These are phyloP conservation scores for Xiphorhynchus erythropygius DNA, from an alignment of 2,797 vertebrate species.

Conservation along the genomic window DNA sequence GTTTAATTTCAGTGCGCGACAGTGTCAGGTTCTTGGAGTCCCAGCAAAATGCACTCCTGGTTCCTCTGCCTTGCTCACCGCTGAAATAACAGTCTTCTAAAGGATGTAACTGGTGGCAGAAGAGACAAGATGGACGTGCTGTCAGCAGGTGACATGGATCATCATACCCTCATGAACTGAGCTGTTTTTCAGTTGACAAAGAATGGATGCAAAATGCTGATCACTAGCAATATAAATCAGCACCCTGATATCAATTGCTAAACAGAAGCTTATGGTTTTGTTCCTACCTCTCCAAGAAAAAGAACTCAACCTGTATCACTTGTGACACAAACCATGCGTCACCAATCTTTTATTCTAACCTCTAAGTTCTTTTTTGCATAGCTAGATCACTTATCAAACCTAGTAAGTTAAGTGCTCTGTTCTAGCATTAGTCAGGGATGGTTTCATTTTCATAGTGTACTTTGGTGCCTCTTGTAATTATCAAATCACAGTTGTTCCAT, in stretches of 20 bases:
- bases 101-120: not conserved
- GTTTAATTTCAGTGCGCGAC: slow-evolving; percentile 81
- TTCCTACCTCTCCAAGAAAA: not conserved
- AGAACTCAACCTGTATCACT: not conserved
- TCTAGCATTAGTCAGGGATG: not conserved
- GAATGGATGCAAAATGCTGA: not conserved
- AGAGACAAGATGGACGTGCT: not conserved
- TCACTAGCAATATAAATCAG: not conserved
- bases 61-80: slow-evolving; percentile 85
- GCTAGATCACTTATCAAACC: not conserved
- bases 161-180: not conserved
- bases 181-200: not conserved
- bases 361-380: not conserved
- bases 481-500: not conserved
- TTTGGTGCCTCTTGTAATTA: not conserved
- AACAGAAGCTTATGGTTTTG: not conserved
- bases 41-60: slow-evolving; percentile 85
- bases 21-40: slow-evolving; percentile 83
- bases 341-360: not conserved
- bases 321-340: not conserved
- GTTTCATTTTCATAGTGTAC: not conserved
- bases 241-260: not conserved
- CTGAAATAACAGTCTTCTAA: slow-evolving; percentile 79
- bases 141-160: not conserved
- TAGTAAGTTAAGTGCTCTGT: not conserved